phyloP scores from a whole-genome alignment of 2,888 invertebrate species.

The Hydriomena furcata region DNA sequence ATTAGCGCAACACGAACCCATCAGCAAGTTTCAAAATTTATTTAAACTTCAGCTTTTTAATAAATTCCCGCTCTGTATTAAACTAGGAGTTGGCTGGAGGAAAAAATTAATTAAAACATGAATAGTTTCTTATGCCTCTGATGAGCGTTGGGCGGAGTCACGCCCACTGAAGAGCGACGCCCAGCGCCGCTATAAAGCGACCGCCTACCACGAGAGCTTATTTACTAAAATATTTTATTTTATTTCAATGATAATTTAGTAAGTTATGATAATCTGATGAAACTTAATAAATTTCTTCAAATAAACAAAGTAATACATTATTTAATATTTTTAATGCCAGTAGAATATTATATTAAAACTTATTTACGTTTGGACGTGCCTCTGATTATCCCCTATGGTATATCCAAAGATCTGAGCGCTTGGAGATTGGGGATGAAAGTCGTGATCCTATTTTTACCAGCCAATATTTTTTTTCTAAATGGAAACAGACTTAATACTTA shows the following conservation, averaged over 20 bases:
- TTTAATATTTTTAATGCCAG: no score
- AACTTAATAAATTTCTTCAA: no score
- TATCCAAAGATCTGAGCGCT: no score
- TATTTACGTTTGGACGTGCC: no score
- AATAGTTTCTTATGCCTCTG: slow-evolving; percentile 34
- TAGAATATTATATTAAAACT: no score
- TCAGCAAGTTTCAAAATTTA: slow-evolving; percentile 6
- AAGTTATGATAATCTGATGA: neutral
- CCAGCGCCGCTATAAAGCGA: slow-evolving; percentile 71
- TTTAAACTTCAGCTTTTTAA: slow-evolving; percentile 11
- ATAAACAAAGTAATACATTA: no score
- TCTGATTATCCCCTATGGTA: no score
- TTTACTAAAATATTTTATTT: slow-evolving; percentile 4
- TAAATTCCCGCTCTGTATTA: slow-evolving; percentile 30
- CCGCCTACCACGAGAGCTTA: slow-evolving; percentile 55
- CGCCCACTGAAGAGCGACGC: slow-evolving; percentile 75
- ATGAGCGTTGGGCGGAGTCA: slow-evolving; percentile 54
- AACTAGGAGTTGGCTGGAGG: slow-evolving; percentile 25
- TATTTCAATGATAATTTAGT: neutral
- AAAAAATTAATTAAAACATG: slow-evolving; percentile 38
- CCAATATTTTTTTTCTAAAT: no score
- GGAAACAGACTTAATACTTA: no score
- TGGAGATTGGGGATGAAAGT: no score
- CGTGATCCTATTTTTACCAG: no score
- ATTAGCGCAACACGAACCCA: neutral